A percentile compares a stretch with the other conserved stretches of the same genome.
phyloP scores from a whole-genome alignment of 2,113 vertebrate species.

The Kryptolebias marmoratus region DNA sequence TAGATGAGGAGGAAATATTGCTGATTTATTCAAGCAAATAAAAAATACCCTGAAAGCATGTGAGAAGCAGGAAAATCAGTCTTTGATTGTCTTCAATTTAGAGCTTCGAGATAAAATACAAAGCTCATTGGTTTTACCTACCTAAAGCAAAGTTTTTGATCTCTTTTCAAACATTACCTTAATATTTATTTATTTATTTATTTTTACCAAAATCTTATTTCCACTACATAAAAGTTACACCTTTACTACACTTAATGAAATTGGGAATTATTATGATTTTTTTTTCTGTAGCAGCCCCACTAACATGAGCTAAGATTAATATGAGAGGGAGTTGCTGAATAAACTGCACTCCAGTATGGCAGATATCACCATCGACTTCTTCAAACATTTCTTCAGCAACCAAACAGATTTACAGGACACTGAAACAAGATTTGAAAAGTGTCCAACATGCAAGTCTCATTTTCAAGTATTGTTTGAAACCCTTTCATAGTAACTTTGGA shows the following conservation, averaged over 20 bases:
- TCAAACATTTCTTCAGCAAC: no score
- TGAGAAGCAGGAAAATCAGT: conserved; percentile 8
- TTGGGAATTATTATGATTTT: conserved; percentile 15
- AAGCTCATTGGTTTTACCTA: conserved; percentile 17
- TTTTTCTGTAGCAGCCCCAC: conserved; percentile 37
- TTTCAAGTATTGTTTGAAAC: no score
- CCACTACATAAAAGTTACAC: conserved; percentile 15
- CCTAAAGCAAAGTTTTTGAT: conserved; percentile 7
- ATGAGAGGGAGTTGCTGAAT: conserved; percentile 40
- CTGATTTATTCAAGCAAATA: conserved; percentile 70
- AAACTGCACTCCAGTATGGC: conserved; percentile 13
- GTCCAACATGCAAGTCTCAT: no score
- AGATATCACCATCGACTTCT: no score
- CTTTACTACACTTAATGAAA: conserved; percentile 39
- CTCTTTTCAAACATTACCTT: conserved; percentile 26
- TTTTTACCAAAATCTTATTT: conserved; percentile 35
- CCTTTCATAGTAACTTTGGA: no score
- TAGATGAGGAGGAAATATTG: conserved; percentile 53
- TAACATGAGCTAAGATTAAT: conserved; percentile 49
- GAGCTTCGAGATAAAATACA: conserved; percentile 23
- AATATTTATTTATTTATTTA: conserved; percentile 17
- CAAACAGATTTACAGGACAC: no score
- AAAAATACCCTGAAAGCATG: conserved; percentile 46
- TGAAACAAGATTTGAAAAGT: no score
- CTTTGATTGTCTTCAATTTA: conserved; percentile 15